Conservation (phyloP, 1,140 invertebrate species). For the Apolygus lucorum region DNA sequence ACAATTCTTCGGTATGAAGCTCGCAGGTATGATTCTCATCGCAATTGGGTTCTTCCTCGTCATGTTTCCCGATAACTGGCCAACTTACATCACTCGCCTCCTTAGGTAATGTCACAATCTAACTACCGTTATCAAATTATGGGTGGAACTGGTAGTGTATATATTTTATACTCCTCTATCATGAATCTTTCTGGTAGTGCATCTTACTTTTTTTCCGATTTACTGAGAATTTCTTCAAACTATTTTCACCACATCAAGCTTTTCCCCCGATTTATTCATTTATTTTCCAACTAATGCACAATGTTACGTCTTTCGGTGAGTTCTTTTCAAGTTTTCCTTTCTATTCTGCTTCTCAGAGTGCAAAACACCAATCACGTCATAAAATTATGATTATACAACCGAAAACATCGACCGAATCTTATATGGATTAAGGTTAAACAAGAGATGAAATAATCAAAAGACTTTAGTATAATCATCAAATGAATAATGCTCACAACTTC, state of each 20-base stretch:
- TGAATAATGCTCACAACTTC: too few species aligned
- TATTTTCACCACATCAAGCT: constrained; percentile 10
- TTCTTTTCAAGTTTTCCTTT: constrained; percentile 8
- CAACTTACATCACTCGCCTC: constrained; percentile 80
- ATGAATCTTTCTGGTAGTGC: constrained; percentile 7
- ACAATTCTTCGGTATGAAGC: constrained; percentile 85
- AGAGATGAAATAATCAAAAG: too few species aligned
- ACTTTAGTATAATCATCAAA: too few species aligned
- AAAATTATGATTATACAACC: not conserved
- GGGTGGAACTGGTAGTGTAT: constrained; percentile 15
- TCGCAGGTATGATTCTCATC: constrained; percentile 84
- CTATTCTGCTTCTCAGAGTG: not conserved
- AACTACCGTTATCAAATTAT: constrained; percentile 13
- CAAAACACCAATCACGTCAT: not conserved
- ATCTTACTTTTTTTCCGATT: constrained; percentile 10
- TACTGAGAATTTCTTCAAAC: constrained; percentile 6
- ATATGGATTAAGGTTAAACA: too few species aligned
- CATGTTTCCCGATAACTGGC: constrained; percentile 93
- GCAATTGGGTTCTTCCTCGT: constrained; percentile 85
- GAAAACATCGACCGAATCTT: not conserved
- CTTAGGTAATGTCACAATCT: constrained; percentile 55
- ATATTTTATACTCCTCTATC: constrained; percentile 5
- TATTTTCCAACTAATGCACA: not conserved
- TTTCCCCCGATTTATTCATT: not conserved
- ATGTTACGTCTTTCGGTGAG: not conserved